Base-by-base conservation (phyloP, 37 sponge, comb jelly and placozoan species). In the Bolinopsis microptera region DNA sequence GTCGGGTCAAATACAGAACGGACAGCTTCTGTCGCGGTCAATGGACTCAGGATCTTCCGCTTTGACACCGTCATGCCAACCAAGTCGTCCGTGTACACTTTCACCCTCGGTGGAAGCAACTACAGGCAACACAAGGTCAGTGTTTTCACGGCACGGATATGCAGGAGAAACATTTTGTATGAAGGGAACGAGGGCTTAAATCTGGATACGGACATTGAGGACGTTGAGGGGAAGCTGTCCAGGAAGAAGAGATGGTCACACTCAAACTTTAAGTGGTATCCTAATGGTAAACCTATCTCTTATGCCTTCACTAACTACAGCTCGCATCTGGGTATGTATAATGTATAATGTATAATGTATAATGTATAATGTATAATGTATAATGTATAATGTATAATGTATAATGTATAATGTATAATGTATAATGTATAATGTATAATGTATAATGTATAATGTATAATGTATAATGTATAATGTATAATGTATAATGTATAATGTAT, bases 291-390 rank as follows among this genome's bases (percentile, higher is more conserved):
- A 8, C 13, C 33, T 1, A 16, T 77, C 18, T 34, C 80, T 0
- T 77, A 77, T 36, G 32, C 33, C 80, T 77, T 35, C 36, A 32
- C 36, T 77, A 77, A 77, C 80, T 77, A 77, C 80, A 77, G 80
- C 35, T 21, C 80, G 0, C 3, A 35, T 5, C 33, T 32, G 37
- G 74, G 74, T 21, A 72, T 5, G 74, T 72, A n/a, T n/a, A n/a
- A n/a, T n/a, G n/a, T n/a, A n/a, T n/a, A n/a, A n/a, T n/a, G n/a
- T n/a, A n/a, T n/a, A n/a, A n/a, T n/a, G n/a, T n/a, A n/a, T n/a
- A n/a, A n/a, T n/a, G n/a, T n/a, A n/a, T n/a, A n/a, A n/a, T n/a
- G n/a, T n/a, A n/a, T n/a, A n/a, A n/a, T n/a, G n/a, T n/a, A n/a
- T n/a, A n/a, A n/a, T n/a, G n/a, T n/a, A n/a, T n/a, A n/a, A n/a